Base-by-base conservation (phyloP, 2,113 vertebrate species). In the Anas platyrhynchos region DNA sequence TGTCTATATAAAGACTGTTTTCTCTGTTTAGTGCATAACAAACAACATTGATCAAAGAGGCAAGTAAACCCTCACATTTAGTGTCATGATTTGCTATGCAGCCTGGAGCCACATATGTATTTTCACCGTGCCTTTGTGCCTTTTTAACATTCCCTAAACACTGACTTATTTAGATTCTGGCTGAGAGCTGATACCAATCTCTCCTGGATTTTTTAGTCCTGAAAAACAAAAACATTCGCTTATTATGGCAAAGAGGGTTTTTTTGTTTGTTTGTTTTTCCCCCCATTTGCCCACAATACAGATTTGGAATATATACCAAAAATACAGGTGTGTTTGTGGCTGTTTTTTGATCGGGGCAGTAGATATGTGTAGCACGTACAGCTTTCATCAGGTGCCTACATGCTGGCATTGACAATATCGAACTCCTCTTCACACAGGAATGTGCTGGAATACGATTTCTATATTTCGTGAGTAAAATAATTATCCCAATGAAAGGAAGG, bases 81-180 rank as follows among this genome's bases (percentile, higher is more conserved):
- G n/a, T 32, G 50, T 9, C 2, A 1, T 7, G 20, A 58, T 18
- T 38, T 8, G 1, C 4, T 61, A 26, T 2, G 15, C n/a, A 44
- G 15, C 13, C 41, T 87, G 56, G 15, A 78, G 21, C 44, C 16
- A 29, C 11, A 52, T 1, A 1, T 8, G 2, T 38, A 16, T 50
- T 84, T 76, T 80, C 32, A 43, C 68, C 22, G 17, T 1, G 7
- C 11, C 71, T 23, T 72, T n/a, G 20, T 1, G 7, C 11, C 71
- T 23, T 72, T 41, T 58, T 3, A 69, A 69, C 59, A 34, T 58
- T 16, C 21, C 41, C 62, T 74, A 36, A 74, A 54, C 58, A 27
- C 20, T 46, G 73, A 31, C 68, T 7, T 8, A 44, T 36, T 36
- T 52, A 86, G 66, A 22, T 6, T 3, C 26, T 25, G 36, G 78